Percentiles rank a stretch among this genome's conserved stretches.
Conservation (phyloP, 2,113 vertebrate species). For the Acinonyx jubatus region DNA sequence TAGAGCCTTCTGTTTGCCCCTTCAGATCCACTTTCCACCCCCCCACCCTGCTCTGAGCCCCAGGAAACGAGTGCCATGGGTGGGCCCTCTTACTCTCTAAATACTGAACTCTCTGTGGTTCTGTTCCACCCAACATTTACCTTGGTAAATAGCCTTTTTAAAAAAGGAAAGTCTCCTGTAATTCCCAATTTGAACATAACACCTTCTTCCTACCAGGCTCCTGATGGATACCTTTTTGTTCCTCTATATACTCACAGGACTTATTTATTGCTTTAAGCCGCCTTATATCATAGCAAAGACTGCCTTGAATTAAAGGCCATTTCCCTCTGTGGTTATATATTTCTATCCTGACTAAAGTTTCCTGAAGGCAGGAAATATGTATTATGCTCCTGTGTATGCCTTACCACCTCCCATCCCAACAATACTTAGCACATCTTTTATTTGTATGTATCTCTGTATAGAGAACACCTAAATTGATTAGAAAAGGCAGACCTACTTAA, state of each 20-base stretch:
- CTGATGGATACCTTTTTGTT: not conserved
- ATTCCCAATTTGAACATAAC: not conserved
- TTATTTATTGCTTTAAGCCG: conserved; percentile 12
- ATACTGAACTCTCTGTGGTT: not conserved
- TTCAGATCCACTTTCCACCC: not conserved
- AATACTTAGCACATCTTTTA: not conserved
- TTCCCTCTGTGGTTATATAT: not conserved
- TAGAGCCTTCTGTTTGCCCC: not conserved
- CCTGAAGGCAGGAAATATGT: not conserved
- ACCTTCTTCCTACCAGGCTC: not conserved
- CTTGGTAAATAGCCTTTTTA: not conserved
- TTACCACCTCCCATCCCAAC: not conserved
- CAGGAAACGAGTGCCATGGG: not conserved
- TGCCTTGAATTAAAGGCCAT: not conserved
- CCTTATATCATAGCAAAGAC: not conserved
- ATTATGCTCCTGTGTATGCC: not conserved
- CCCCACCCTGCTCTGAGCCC: too few species aligned
- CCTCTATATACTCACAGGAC: not conserved
- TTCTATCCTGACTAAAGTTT: not conserved
- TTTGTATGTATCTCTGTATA: not conserved
- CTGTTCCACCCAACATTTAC: not conserved
- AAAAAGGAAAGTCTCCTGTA: not conserved
- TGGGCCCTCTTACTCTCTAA: not conserved
- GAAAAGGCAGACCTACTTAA: not conserved
- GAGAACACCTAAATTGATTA: not conserved